Base-by-base conservation (phyloP, 2,113 vertebrate species). In the Dicaeum eximium region DNA sequence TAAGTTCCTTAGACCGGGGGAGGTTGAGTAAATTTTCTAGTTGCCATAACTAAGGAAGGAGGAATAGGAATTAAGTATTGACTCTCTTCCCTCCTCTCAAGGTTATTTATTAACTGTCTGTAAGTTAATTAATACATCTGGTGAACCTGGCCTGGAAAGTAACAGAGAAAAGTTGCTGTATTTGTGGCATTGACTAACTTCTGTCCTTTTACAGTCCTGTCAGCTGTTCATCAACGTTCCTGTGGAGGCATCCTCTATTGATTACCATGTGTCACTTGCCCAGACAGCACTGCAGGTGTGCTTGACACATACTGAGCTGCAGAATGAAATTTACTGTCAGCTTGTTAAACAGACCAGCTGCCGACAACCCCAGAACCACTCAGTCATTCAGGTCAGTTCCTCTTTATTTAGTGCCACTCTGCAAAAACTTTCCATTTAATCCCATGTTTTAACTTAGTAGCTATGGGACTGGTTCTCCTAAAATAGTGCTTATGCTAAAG, bases 141-240 rank as follows among this genome's bases (percentile, higher is more conserved):
- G n/a, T 28, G 72, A 94, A 48, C 44, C 27, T 85, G 42, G 37
- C 21, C n/a, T 65, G 56, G 28, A 54, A 87, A 56, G 50, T 73
- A 65, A 15, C 51, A 28, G 57, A 79, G 60, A 61, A 77, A 35
- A 60, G 27, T 64, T 5, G 2, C 44, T 69, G 66, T 67, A 13
- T 89, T 86, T 19, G 2, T 65, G 65, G 33, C n/a, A 56, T 3
- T 92, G 30, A 73, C 40, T 51, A 57, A 93, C 40, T 78, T 95
- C n/a, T 31, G 4, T 25, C 23, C 25, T 80, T 77, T 85, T 83
- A 33, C 96, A 99, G 99, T 99, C 98, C 80, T 99, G 99, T 92
- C 99, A 99, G 97, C 98, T 99, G 92, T 99, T 99, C 97, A 99
- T 99, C 96, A 99, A 99, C 1, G 98, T 99, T 61, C 98, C 98